Evolutionary conservation across 2,888 invertebrate genomes (phyloP).

Genomic region (Cotesia congregata): DNA sequence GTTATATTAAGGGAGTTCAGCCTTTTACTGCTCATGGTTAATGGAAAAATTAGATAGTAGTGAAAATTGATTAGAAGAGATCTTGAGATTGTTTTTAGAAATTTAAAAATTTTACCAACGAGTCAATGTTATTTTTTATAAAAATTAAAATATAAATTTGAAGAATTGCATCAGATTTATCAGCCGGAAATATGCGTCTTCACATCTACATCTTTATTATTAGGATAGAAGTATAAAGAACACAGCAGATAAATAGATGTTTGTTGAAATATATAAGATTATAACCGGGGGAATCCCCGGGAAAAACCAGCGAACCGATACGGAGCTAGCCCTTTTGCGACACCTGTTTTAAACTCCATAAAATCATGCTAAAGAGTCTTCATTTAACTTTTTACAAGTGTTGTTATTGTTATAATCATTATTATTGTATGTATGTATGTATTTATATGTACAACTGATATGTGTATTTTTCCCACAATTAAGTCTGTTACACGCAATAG

Average conservation of each 20-base stretch:
- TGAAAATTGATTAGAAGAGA: no score
- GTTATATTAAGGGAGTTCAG: no score
- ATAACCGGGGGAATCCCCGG: constrained; percentile 5
- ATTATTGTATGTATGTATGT: neutral
- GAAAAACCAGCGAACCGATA: constrained; percentile 57
- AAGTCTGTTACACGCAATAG: constrained; percentile 58
- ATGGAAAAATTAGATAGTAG: no score
- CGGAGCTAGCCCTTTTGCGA: constrained; percentile 52
- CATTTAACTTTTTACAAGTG: constrained; percentile 19
- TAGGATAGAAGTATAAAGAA: no score
- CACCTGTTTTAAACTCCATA: constrained; percentile 58
- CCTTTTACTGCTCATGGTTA: no score
- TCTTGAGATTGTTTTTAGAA: no score
- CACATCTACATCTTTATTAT: neutral
- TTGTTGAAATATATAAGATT: neutral
- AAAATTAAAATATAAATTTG: neutral
- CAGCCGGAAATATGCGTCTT: neutral
- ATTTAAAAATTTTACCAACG: no score
- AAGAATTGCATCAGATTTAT: neutral
- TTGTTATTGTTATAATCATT: neutral
- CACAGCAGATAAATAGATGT: no score
- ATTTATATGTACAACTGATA: constrained; percentile 38
- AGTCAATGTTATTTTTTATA: no score
- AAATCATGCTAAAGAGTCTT: constrained; percentile 23
- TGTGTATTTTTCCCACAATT: constrained; percentile 62